phyloP scores from a whole-genome alignment of 2,888 invertebrate genomes.

The Megastigmus dorsalis region DNA sequence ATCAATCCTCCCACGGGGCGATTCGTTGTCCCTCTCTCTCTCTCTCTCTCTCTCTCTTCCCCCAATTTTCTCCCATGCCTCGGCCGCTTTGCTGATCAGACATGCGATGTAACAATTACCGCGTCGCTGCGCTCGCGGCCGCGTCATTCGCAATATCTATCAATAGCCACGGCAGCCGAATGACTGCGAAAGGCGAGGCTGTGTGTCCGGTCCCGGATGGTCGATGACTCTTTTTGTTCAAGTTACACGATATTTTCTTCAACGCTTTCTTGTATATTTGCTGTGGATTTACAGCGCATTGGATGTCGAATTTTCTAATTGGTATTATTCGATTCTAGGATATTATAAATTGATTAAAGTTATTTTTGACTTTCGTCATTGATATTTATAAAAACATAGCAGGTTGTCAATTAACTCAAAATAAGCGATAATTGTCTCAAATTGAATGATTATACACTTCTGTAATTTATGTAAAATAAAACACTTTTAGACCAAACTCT shows the following conservation, averaged over 20 bases:
- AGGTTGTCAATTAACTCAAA: no score
- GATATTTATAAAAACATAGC: no score
- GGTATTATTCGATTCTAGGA: background rate
- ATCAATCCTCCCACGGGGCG: conserved; percentile 64
- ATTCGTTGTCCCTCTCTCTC: no score
- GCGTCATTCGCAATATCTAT: conserved; percentile 64
- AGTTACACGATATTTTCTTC: no score
- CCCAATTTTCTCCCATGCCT: conserved; percentile 47
- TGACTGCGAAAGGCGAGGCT: no score
- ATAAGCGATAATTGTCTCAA: background rate
- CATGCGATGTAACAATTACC: conserved; percentile 71
- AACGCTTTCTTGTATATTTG: background rate
- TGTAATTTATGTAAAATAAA: background rate
- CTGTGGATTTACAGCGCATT: no score
- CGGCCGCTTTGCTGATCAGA: conserved; percentile 66
- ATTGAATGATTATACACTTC: background rate
- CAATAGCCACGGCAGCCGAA: background rate
- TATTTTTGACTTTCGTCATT: no score
- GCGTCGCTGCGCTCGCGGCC: conserved; percentile 58
- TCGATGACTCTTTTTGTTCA: no score
- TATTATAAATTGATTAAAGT: background rate
- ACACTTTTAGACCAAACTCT: no score
- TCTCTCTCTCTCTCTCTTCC: no score
- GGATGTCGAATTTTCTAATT: background rate
- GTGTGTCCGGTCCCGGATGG: no score